Base-by-base conservation (phyloP, 2,113 vertebrate species). In the Balaeniceps rex region DNA sequence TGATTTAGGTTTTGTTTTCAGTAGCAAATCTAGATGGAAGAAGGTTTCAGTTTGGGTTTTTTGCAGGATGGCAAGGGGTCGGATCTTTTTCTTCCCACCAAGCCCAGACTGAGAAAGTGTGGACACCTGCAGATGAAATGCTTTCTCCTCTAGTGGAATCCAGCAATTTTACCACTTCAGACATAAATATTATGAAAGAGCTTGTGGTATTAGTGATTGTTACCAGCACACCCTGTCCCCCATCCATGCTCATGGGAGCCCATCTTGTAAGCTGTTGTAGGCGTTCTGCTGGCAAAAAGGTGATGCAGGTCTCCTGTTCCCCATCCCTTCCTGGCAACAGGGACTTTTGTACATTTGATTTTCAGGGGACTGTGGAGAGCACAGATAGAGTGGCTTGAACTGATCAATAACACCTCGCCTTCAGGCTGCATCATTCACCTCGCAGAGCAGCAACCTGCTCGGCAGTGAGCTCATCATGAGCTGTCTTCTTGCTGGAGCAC, bases 291-390 rank as follows among this genome's bases (percentile, higher is more conserved):
- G 22, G 10, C 10, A 58, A 54, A 89, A 60, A 70, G 3, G 21
- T 3, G 5, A 19, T 0, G 0, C 3, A 23, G 4, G 8, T 34
- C 19, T 78, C 8, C 6, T 7, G 63, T 7, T 64, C 36, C 10
- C 23, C 16, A 36, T 17, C 19, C 7, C 17, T 81, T 58, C 47
- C 49, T 72, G 61, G 9, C n/a, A 71, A 26, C 8, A 36, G 38
- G 11, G 21, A 38, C 13, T 69, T 87, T n/a, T 52, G 25, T 33
- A 16, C 9, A 23, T 51, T 61, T 74, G 34, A 40, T 90, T 74
- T 94, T 90, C 58, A 66, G 34, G 6, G 4, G 15, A 25, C 40
- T 61, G 12, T 75, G 44, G 38, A 79, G 66, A 69, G 52, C 49
- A 44, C 21, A 72, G 47, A 10, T 12, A 26, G 21, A 40, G 14